A percentile compares a stretch with the other conserved stretches of the same genome.
Conservation (phyloP, 2,888 invertebrate species). For the Polietes domitor region DNA sequence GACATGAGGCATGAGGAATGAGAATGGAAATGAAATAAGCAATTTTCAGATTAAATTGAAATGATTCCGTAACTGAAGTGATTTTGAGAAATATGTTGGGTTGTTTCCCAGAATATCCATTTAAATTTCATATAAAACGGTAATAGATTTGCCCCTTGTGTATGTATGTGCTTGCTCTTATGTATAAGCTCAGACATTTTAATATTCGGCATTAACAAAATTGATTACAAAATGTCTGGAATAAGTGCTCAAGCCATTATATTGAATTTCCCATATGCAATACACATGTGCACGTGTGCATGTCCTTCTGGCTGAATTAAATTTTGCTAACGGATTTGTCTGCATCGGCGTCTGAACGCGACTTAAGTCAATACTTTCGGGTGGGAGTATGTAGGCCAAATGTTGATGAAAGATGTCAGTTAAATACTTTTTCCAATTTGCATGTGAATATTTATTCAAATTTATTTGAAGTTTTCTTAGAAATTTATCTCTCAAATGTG, state of each 20-base stretch:
- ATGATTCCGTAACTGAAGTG: slow-evolving; percentile 18
- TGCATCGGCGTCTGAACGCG: too few species aligned
- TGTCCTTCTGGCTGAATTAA: neutral
- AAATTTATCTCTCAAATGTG: too few species aligned
- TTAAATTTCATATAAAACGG: neutral
- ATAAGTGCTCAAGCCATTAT: neutral
- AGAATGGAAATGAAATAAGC: slow-evolving; percentile 38
- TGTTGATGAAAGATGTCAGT: too few species aligned
- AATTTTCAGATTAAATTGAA: slow-evolving; percentile 40
- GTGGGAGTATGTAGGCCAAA: too few species aligned
- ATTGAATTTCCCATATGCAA: neutral
- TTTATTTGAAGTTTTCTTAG: too few species aligned
- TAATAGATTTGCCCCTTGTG: neutral
- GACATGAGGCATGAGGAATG: slow-evolving; percentile 43
- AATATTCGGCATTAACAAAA: neutral
- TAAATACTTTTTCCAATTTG: too few species aligned
- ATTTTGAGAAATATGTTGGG: neutral
- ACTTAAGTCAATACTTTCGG: too few species aligned
- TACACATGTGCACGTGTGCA: neutral
- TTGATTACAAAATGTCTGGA: neutral
- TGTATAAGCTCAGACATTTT: neutral
- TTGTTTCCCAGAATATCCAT: neutral
- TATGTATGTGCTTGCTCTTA: neutral
- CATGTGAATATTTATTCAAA: too few species aligned
- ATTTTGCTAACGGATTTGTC: too few species aligned